Evolutionary conservation across 2,797 vertebrate genomes (phyloP).

Genomic region (Neosilurus hyrtlii): DNA sequence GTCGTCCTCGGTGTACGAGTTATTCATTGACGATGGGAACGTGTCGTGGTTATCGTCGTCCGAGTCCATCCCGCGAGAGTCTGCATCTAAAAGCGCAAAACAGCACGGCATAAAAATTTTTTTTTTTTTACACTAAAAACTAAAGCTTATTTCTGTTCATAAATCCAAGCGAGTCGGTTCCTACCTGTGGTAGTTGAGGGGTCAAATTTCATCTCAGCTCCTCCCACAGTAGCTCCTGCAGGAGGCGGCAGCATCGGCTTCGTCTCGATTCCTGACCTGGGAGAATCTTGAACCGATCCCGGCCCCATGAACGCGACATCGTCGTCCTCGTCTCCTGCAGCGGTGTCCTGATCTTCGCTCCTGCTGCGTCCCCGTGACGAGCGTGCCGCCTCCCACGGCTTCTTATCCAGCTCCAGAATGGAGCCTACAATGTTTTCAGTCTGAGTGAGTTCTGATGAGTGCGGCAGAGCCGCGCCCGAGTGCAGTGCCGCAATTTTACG

Average conservation of each 20-base stretch:
- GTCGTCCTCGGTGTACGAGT: slow-evolving; percentile 45
- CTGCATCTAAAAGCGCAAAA: slow-evolving; percentile 37
- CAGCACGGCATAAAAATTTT: neutral
- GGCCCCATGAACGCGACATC: slow-evolving; percentile 70
- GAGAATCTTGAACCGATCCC: slow-evolving; percentile 68
- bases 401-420: slow-evolving; percentile 73
- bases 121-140: too few species aligned
- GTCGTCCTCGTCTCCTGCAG: slow-evolving; percentile 65
- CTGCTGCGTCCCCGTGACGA: slow-evolving; percentile 45
- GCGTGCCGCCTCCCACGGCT: slow-evolving; percentile 56
- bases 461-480: slow-evolving; percentile 52
- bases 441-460: slow-evolving; percentile 70
- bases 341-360: slow-evolving; percentile 68
- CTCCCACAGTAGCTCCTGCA: slow-evolving; percentile 20
- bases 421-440: slow-evolving; percentile 75
- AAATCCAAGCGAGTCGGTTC: neutral
- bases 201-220: slow-evolving; percentile 37
- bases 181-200: slow-evolving; percentile 37
- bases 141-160: neutral
- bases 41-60: slow-evolving; percentile 48
- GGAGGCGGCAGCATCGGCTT: slow-evolving; percentile 42
- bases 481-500: slow-evolving; percentile 74
- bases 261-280: slow-evolving; percentile 60
- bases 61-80: slow-evolving; percentile 42
- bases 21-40: slow-evolving; percentile 37